phyloP scores from a whole-genome alignment of 2,888 invertebrate genomes.

The Ellobium chinense region DNA sequence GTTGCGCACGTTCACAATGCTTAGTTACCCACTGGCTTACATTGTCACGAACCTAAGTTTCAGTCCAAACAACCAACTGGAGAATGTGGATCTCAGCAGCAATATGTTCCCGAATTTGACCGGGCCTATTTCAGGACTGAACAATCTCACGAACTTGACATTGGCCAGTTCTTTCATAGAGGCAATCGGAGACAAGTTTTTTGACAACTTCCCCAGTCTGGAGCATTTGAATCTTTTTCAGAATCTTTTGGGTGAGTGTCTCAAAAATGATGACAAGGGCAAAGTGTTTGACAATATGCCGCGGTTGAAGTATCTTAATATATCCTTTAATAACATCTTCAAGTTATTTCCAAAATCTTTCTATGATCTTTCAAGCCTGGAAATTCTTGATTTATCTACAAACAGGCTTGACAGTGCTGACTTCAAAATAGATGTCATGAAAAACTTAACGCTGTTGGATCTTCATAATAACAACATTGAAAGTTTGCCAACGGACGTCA shows the following conservation, averaged over 20 bases:
- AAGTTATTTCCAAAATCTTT: background rate
- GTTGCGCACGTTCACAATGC: constrained; percentile 13
- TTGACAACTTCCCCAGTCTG: constrained; percentile 33
- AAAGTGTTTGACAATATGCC: constrained; percentile 26
- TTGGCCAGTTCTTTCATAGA: constrained; percentile 25
- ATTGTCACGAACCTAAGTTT: constrained; percentile 22
- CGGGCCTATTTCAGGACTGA: constrained; percentile 35
- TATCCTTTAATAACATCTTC: constrained; percentile 42
- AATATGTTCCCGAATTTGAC: constrained; percentile 27
- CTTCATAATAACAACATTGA: constrained; percentile 35
- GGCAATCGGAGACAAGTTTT: constrained; percentile 26
- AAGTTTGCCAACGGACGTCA: constrained; percentile 5
- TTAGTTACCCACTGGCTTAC: constrained; percentile 36
- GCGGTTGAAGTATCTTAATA: constrained; percentile 18
- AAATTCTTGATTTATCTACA: constrained; percentile 19
- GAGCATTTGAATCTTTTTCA: constrained; percentile 28
- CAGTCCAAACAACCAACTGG: constrained; percentile 27
- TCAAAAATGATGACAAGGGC: constrained; percentile 24
- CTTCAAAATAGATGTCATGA: constrained; percentile 32
- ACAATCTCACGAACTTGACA: constrained; percentile 18
- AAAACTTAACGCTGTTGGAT: constrained; percentile 25
- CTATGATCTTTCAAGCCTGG: constrained; percentile 10
- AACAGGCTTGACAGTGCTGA: constrained; percentile 32
- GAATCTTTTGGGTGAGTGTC: constrained; percentile 32
- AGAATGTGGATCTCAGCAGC: constrained; percentile 14